Conservation (phyloP, 1,140 invertebrate genomes). For the Caerostris darwini region DNA sequence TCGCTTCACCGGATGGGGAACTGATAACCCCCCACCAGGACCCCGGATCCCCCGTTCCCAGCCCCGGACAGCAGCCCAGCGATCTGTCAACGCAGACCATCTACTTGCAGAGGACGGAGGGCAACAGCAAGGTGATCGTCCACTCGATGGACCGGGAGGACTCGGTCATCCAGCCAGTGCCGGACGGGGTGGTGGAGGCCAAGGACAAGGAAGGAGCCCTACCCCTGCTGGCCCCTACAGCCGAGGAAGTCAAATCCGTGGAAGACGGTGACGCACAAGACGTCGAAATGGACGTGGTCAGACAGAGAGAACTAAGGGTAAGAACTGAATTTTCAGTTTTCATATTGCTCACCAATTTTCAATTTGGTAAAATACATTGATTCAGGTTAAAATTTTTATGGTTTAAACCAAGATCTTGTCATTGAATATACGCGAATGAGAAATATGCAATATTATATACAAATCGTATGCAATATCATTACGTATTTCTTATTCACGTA, state of each 20-base stretch:
- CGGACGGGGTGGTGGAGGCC: conserved; percentile 27
- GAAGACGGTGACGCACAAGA: conserved; percentile 46
- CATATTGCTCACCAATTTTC: background rate
- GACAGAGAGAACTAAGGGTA: conserved; percentile 32
- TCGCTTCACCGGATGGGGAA: conserved; percentile 20
- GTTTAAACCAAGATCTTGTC: too few relatives aligned
- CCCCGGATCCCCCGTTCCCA: background rate
- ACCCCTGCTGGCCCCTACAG: conserved; percentile 40
- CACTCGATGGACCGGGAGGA: conserved; percentile 52
- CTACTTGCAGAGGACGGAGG: conserved; percentile 15
- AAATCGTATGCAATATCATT: too few relatives aligned
- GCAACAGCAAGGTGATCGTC: background rate
- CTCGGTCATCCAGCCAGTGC: conserved; percentile 70
- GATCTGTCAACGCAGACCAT: conserved; percentile 22
- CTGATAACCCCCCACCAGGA: conserved; percentile 53
- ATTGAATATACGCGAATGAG: too few relatives aligned
- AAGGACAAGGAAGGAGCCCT: conserved; percentile 48
- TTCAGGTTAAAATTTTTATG: too few relatives aligned
- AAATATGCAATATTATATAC: too few relatives aligned
- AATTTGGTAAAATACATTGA: too few relatives aligned
- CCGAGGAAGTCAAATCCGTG: conserved; percentile 49
- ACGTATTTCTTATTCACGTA: too few relatives aligned
- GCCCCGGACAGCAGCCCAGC: background rate
- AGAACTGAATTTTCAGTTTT: background rate
- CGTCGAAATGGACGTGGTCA: conserved; percentile 36